Conservation (phyloP, 2,888 invertebrate species). For the Ametastegia equiseti region DNA sequence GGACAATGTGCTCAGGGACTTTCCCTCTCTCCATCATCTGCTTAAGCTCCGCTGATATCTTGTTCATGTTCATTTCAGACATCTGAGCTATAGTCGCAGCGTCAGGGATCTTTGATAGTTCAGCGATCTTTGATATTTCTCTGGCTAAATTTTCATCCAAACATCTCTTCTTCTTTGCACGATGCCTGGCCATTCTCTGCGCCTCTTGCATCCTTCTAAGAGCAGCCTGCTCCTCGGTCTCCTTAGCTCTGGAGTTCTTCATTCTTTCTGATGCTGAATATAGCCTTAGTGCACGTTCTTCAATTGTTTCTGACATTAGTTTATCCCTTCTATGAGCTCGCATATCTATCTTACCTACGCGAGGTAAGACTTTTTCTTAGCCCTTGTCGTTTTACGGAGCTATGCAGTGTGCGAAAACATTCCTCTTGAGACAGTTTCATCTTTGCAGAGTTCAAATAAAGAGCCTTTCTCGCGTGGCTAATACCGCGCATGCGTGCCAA, state of each 20-base stretch:
- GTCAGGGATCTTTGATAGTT: conserved; percentile 73
- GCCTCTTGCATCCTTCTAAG: conserved; percentile 73
- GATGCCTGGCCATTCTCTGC: conserved; percentile 73
- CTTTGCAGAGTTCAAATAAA: conserved; percentile 53
- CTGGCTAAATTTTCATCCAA: conserved; percentile 72
- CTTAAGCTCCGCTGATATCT: conserved; percentile 73
- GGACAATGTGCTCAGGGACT: conserved; percentile 74
- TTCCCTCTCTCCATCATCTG: conserved; percentile 75
- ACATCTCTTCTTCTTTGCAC: conserved; percentile 74
- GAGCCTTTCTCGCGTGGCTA: conserved; percentile 41
- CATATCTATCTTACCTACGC: conserved; percentile 67
- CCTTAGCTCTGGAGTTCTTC: conserved; percentile 73
- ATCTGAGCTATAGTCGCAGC: conserved; percentile 72
- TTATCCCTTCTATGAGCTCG: conserved; percentile 62
- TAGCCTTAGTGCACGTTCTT: conserved; percentile 70
- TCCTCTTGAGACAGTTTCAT: conserved; percentile 58
- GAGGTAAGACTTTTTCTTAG: conserved; percentile 60
- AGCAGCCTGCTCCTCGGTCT: conserved; percentile 72
- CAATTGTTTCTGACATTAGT: conserved; percentile 70
- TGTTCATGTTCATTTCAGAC: conserved; percentile 74
- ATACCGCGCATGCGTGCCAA: conserved; percentile 66
- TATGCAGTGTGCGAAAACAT: conserved; percentile 49
- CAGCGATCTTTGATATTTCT: conserved; percentile 74
- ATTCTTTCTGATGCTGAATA: conserved; percentile 70
- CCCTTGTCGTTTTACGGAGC: conserved; percentile 58